Percentiles rank a stretch among this genome's conserved stretches.
phyloP scores from a whole-genome alignment of 37 sponge, comb jelly and placozoan species.

The Halisarca cf. caerulea region DNA sequence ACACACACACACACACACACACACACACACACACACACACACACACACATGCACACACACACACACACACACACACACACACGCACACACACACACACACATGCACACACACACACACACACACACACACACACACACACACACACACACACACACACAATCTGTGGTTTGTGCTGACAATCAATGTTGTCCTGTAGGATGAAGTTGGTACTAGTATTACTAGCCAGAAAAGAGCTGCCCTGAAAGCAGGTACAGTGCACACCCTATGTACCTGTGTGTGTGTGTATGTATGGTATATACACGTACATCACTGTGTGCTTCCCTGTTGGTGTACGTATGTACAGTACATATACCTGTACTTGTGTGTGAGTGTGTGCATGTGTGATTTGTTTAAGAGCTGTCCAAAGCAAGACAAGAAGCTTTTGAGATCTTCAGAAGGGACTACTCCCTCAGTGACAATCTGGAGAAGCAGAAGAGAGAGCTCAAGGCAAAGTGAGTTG shows the following conservation, averaged over 20 bases:
- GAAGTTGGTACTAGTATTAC: background rate
- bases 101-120: background rate
- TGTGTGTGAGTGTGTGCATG: conserved; percentile 3
- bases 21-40: no score
- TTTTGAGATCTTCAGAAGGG: conserved; percentile 86
- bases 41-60: no score
- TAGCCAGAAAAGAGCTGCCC: conserved; percentile 30
- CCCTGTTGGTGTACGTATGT: background rate
- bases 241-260: conserved; percentile 46
- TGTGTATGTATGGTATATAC: background rate
- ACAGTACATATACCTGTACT: background rate
- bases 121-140: conserved; percentile 13
- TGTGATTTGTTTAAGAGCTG: conserved; percentile 29
- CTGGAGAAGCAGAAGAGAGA: conserved; percentile 83
- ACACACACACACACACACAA: background rate
- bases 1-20: no score
- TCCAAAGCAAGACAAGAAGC: conserved; percentile 93
- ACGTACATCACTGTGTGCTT: background rate
- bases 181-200: background rate
- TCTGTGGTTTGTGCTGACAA: background rate
- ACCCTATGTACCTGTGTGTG: no score
- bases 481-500: conserved; percentile 78
- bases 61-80: background rate
- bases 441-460: conserved; percentile 61
- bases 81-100: no score